Conservation (phyloP, 2,797 vertebrate species). For the Alauda arvensis region DNA sequence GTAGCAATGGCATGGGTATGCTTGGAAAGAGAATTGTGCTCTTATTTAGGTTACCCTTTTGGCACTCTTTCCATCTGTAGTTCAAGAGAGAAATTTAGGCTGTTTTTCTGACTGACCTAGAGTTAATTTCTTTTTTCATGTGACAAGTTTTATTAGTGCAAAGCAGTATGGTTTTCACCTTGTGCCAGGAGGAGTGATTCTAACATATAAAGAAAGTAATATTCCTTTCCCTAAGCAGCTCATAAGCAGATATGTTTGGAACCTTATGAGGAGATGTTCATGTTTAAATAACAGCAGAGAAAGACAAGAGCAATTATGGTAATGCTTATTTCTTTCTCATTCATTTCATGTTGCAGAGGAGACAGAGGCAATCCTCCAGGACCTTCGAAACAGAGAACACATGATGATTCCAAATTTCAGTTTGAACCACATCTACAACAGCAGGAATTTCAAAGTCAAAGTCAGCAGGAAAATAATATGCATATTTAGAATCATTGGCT, state of each 20-base stretch:
- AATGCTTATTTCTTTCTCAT: neutral
- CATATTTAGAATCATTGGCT: neutral
- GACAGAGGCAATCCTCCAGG: neutral
- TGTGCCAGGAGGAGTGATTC: neutral
- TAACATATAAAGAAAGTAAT: neutral
- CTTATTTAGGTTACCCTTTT: neutral
- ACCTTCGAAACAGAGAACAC: neutral
- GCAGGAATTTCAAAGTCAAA: neutral
- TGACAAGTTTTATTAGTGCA: neutral
- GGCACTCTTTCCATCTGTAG: neutral
- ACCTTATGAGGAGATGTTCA: neutral
- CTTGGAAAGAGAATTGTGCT: neutral
- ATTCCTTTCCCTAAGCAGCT: neutral
- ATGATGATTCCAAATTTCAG: neutral
- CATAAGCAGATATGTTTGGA: neutral
- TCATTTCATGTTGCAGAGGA: neutral
- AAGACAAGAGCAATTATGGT: neutral
- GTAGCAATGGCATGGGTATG: accelerated
- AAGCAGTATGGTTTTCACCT: neutral
- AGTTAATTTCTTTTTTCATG: neutral
- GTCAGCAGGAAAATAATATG: neutral
- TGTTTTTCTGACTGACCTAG: neutral
- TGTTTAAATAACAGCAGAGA: neutral
- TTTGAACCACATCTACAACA: neutral
- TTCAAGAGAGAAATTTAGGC: neutral